phyloP scores from a whole-genome alignment of 2,113 vertebrate species.

The Pelecanoides urinatrix region DNA sequence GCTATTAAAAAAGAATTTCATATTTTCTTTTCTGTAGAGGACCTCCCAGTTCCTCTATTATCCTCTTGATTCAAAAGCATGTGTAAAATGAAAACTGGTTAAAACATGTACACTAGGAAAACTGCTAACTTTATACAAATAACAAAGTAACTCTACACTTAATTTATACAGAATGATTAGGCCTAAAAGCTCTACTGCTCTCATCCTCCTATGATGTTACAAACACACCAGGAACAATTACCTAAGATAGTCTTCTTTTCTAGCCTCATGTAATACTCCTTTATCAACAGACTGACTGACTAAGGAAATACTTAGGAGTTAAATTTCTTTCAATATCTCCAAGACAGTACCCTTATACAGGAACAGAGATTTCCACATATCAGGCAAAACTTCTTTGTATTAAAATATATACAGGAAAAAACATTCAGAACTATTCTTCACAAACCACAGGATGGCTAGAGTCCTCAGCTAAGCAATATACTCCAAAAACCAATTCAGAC shows the following conservation, averaged over 20 bases:
- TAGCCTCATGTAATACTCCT: background rate
- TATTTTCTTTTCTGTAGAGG: background rate
- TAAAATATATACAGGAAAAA: background rate
- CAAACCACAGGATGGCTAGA: background rate
- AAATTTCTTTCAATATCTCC: background rate
- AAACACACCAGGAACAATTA: background rate
- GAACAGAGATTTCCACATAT: background rate
- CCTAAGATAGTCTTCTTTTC: background rate
- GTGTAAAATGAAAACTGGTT: background rate
- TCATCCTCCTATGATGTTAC: background rate
- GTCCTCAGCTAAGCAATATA: background rate
- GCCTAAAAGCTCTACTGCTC: background rate
- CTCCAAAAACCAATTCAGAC: background rate
- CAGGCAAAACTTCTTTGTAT: background rate
- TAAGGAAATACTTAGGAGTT: background rate
- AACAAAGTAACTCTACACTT: background rate
- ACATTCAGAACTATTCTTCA: background rate
- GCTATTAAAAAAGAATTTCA: background rate
- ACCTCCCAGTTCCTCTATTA: background rate
- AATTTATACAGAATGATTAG: background rate
- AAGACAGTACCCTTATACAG: background rate
- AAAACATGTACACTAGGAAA: accelerated
- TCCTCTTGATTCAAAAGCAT: background rate
- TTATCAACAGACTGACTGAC: background rate
- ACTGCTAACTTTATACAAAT: background rate